These are phyloP conservation scores for Lasioglossum marginatum DNA, from an alignment of 2,888 invertebrate genomes.

Conservation along the genomic window DNA sequence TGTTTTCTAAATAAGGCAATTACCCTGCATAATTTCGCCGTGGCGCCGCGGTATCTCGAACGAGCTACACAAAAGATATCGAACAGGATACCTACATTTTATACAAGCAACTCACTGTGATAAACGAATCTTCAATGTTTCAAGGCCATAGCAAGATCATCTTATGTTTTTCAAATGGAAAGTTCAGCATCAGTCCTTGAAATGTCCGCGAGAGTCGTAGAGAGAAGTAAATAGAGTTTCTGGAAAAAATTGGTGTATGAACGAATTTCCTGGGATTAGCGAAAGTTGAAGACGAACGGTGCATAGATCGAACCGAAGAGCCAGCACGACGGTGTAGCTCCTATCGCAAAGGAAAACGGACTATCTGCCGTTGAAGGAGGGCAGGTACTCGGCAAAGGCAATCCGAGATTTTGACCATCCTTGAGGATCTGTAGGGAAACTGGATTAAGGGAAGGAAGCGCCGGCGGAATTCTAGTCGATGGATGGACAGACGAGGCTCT, in stretches of 20 bases:
- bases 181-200: no score
- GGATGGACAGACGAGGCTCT: slow-evolving; percentile 73
- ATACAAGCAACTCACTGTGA: not conserved
- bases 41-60: not conserved
- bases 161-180: no score
- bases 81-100: not conserved
- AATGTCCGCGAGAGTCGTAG: no score
- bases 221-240: no score
- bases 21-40: slow-evolving; percentile 30
- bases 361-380: slow-evolving; percentile 30
- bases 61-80: not conserved
- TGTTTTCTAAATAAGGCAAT: slow-evolving; percentile 28
- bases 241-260: not conserved
- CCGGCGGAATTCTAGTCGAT: slow-evolving; percentile 74
- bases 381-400: slow-evolving; percentile 46
- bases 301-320: not conserved
- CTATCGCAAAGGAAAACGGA: slow-evolving; percentile 17
- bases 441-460: slow-evolving; percentile 68
- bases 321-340: not conserved
- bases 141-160: not conserved
- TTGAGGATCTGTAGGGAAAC: slow-evolving; percentile 57
- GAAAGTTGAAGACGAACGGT: not conserved
- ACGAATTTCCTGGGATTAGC: not conserved
- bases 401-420: slow-evolving; percentile 66
- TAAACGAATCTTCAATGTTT: not conserved